phyloP scores from a whole-genome alignment of 2,113 vertebrate species.

The Struthio camelus region DNA sequence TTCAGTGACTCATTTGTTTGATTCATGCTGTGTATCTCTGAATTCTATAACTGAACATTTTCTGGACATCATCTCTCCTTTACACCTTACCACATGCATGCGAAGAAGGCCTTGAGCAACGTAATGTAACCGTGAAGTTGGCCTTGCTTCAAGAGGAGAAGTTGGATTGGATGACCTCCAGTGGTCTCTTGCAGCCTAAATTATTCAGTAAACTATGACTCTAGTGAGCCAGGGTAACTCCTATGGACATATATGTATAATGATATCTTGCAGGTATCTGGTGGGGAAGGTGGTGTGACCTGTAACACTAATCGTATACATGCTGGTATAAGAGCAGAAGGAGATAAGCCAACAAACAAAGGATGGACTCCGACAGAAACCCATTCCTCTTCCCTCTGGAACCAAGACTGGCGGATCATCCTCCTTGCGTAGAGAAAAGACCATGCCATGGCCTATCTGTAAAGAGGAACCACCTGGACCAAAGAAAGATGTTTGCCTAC shows the following conservation, averaged over 20 bases:
- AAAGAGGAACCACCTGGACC: not conserved
- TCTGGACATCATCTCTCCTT: not conserved
- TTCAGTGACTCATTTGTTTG: not conserved
- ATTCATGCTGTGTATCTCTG: not conserved
- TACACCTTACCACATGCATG: not conserved
- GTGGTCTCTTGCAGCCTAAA: not conserved
- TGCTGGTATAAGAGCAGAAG: fast-evolving
- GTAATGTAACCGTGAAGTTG: not conserved
- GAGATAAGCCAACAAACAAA: not conserved
- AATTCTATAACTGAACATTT: not conserved
- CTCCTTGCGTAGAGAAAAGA: not conserved
- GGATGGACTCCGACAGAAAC: not conserved
- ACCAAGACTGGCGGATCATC: not conserved
- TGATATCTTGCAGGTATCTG: not conserved
- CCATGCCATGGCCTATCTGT: not conserved
- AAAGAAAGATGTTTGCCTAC: not conserved
- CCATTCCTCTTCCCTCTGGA: not conserved
- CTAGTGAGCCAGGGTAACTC: not conserved
- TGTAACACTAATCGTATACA: fast-evolving
- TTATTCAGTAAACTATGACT: not conserved
- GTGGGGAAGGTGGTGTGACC: not conserved
- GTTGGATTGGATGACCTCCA: not conserved
- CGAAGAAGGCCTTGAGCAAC: not conserved
- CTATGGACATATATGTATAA: not conserved
- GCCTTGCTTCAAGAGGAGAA: not conserved